Evolutionary conservation across 2,888 invertebrate genomes (phyloP), one percentile per base, ranked within the genome.

Genomic region (Tachina lurida): DNA sequence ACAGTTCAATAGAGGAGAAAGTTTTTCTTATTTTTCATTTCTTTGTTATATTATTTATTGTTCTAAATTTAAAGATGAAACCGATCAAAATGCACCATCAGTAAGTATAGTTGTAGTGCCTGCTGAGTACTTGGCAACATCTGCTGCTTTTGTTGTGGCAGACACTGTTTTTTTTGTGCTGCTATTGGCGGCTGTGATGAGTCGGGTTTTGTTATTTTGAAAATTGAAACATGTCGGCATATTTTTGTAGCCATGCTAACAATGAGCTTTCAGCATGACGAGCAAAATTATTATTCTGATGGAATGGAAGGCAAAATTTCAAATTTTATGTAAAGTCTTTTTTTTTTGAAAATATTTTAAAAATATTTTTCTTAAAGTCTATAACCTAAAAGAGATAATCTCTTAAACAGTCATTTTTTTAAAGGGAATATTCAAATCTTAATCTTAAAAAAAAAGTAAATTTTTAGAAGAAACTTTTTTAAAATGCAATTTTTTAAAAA

Each of bases 1-100:
- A 75, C 82, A 76, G 82, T 83, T 86, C 86, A 85, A 74, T 71
- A 74, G 58, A 60, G 71, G 86, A 86, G 86, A 86, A 86, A 86
- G 86, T 86, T 86, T 77, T 85, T 81, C 77, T 68, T 45, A 60
- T 71, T 63, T 77, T 85, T 74, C 17, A 71, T 68, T 67, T 76
- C 63, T 63, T 75, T 71, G 54, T 83, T 79, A 65, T n/a, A n/a
- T n/a, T n/a, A n/a, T n/a, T 58, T 79, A 65, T 58, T 79, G 84
- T 79, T 79, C 79, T 84, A 74, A 83, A 83, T 83, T 77, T 83
- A 71, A 82, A 82, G 49, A 65, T 71, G 82, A 70, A 82, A 47
- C 54, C 70, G 49, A 73, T 70, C 56, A 58, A 82, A 67, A 67
- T 41, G 54, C 45, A 65, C 67, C 67, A 52, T 52, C 52, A 43